Evolutionary conservation across 2,113 vertebrate species (phyloP), one percentile per base, ranked within the genome.

Genomic region (Dipodomys spectabilis): DNA sequence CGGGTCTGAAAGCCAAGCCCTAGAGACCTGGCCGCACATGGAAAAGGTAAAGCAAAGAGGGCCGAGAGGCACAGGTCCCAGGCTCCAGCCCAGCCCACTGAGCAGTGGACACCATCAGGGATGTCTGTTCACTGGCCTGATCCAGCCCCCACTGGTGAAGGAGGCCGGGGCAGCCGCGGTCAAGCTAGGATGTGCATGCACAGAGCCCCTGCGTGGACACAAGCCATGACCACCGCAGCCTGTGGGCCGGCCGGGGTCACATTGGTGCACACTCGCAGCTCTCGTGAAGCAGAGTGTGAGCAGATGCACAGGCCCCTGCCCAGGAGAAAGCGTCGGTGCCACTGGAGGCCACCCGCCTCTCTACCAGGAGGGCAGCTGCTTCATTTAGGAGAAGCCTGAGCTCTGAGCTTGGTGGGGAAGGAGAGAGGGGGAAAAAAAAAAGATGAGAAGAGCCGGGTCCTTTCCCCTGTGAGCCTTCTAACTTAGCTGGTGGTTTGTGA

Each of bases 401-500:
- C n/a, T 57, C 67, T 9, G 49, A 6, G 32, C 74, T 35, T 23
- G 72, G 64, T 44, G 69, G 53, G 71, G 79, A 71, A 5, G 49
- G 82, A 65, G 69, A n/a, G 30, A 25, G 25, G 13, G 18, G 1
- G 30, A 12, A 30, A n/a, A 9, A 28, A 20, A 13, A 25, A 74
- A 32, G 86, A 60, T 60, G 22, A 32, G 80, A 77, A 73, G 90
- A 72, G 30, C 57, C 1, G 0, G 57, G 2, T 82, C 75, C 53
- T 88, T 49, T 74, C 60, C 64, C 84, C 35, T 1, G 0, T 3
- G 87, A 75, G 77, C 67, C 71, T 91, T 27, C 81, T 32, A 60
- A 69, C 92, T 71, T 86, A 12, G 87, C 5, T 67, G 87, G 92
- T 62, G 32, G 74, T 92, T 82, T 92, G 12, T 78, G 92, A 81